Base-by-base conservation (phyloP, 2,113 vertebrate species). In the Nannospalax galili region DNA sequence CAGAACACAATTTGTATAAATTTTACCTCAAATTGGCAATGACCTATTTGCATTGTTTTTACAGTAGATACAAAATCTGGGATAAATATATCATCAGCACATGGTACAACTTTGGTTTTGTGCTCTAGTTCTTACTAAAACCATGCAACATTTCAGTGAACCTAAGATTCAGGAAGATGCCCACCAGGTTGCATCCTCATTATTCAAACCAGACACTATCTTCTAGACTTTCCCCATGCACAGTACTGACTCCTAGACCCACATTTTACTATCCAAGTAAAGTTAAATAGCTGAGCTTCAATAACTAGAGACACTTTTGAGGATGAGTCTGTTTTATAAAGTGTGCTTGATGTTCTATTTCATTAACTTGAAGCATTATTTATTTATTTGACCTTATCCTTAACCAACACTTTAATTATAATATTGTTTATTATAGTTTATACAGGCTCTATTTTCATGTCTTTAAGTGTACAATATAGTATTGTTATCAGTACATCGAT, bases 11-110 rank as follows among this genome's bases (percentile, higher is more conserved):
- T 65, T 94, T 85, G 37, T 2, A 78, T 78, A 87, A 91, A 56
- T 79, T 87, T 92, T 90, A 10, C 30, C n/a, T 86, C 62, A 93
- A 88, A 87, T 17, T 56, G 70, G 85, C 32, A 84, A 16, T 72
- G 77, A 64, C 14, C 91, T 37, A 94, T 52, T 78, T 65, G 32
- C 60, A 9, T 80, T n/a, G n/a, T 35, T 84, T 94, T 90, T 77
- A 91, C 1, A 72, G 72, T 84, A 88, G 1, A 42, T 88, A 45
- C 78, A 91, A 91, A 88, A 19, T 97, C 26, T 17, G 19, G 20
- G 69, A 90, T 79, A 64, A 90, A 69, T 74, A 42, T 45, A 56
- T 80, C 26, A n/a, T 75, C 26, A n/a, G 40, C 56, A 26, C 22
- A 52, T 35, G 52, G 37, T 48, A 37, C 10, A 87, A 26, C 42